phyloP scores from a whole-genome alignment of 2,888 invertebrate species.

The Lucinisca nassula region DNA sequence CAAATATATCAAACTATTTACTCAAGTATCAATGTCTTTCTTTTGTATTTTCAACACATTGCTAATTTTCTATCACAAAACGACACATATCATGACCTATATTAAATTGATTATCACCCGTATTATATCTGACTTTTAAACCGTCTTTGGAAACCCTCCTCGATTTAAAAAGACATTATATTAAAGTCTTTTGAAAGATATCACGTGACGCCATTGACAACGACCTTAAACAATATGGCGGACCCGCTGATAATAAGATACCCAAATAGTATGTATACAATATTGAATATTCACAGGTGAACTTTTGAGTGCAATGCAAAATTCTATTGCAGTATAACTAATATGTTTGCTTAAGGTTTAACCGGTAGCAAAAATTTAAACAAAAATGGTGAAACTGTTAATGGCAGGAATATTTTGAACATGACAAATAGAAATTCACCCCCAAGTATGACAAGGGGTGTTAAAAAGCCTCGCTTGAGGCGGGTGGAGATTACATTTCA shows the following conservation, averaged over 20 bases:
- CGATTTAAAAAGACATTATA: background rate
- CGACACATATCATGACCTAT: background rate
- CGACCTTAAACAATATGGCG: conserved; percentile 75
- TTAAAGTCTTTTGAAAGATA: background rate
- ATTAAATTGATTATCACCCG: background rate
- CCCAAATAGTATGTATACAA: background rate
- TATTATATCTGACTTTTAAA: conserved; percentile 2
- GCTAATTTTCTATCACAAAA: background rate
- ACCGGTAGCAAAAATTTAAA: conserved; percentile 31
- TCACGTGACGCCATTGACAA: conserved; percentile 69
- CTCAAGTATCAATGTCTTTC: background rate
- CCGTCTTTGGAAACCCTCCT: no score
- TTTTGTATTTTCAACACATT: conserved; percentile 15
- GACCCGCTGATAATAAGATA: conserved; percentile 34
- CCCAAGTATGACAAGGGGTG: conserved; percentile 49
- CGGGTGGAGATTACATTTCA: conserved; percentile 65
- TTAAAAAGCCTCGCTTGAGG: conserved; percentile 63
- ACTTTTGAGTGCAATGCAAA: background rate
- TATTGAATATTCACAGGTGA: conserved; percentile 7
- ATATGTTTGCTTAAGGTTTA: conserved; percentile 44
- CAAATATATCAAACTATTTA: background rate
- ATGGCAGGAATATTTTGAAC: background rate
- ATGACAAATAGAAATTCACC: conserved; percentile 67
- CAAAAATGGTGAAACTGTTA: background rate
- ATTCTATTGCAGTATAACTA: background rate